Conservation (phyloP, 1,140 invertebrate species). For the Copidosoma floridanum region DNA sequence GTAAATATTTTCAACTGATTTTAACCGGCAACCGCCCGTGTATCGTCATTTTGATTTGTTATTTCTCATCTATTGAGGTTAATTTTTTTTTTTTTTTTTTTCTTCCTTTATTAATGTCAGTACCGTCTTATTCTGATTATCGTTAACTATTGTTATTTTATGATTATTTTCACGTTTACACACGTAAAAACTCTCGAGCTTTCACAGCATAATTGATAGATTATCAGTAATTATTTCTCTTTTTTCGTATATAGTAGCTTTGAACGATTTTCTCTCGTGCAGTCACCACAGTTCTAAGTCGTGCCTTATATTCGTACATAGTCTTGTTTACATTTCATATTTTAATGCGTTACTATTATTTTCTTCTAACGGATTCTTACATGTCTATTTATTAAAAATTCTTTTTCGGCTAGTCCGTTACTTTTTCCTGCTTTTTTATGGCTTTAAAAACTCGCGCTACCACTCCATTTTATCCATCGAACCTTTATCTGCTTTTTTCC, state of each 20-base stretch:
- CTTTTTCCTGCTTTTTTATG: neutral
- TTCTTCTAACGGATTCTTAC: conserved; percentile 20
- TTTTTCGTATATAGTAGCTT: neutral
- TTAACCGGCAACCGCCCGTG: conserved; percentile 19
- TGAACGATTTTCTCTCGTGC: conserved; percentile 6
- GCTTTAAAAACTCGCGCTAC: conserved; percentile 23
- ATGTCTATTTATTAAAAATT: conserved; percentile 40
- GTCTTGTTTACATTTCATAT: conserved; percentile 3
- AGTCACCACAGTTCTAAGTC: neutral
- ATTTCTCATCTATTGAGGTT: no score
- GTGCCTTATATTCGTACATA: conserved; percentile 8
- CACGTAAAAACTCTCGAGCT: conserved; percentile 34
- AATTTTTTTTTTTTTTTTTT: neutral
- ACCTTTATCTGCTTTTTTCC: conserved; percentile 13
- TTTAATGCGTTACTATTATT: conserved; percentile 37
- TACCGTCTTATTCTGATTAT: neutral
- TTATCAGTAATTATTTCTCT: conserved; percentile 11
- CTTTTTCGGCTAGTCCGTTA: conserved; percentile 26
- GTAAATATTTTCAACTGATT: conserved; percentile 10
- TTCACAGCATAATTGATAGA: conserved; percentile 27
- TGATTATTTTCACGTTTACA: conserved; percentile 25
- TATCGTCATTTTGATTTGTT: neutral
- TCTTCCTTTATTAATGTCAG: conserved; percentile 5
- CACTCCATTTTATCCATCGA: no score
- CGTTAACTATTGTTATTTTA: conserved; percentile 19